A percentile compares a stretch with the other conserved stretches of the same genome.
These are phyloP conservation scores for Danio choprae DNA, from an alignment of 2,797 vertebrate species.

Conservation along the genomic window DNA sequence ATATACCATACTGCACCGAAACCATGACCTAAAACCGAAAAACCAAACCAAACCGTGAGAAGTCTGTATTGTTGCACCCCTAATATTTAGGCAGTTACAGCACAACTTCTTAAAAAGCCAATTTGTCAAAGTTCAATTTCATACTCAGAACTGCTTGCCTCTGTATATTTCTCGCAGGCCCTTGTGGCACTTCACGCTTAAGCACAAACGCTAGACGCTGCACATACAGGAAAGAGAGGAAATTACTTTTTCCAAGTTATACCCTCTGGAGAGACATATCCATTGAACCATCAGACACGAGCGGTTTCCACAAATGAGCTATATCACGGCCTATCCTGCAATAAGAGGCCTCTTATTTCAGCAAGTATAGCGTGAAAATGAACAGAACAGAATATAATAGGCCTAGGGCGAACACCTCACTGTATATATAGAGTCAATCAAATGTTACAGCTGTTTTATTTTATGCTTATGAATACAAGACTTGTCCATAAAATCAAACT, in stretches of 20 bases:
- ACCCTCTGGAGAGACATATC: constrained; percentile 51
- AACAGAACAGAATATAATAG: constrained; percentile 25
- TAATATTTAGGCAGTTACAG: background rate
- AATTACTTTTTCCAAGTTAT: constrained; percentile 49
- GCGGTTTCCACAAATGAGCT: constrained; percentile 52
- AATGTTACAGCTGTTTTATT: constrained; percentile 13
- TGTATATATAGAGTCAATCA: constrained; percentile 24
- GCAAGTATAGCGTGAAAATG: constrained; percentile 18
- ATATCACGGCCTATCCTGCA: constrained; percentile 43
- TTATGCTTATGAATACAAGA: background rate
- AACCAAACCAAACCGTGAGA: too few species aligned
- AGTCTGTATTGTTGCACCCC: too few species aligned
- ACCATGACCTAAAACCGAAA: too few species aligned
- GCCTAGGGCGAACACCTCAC: constrained; percentile 21
- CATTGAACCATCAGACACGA: constrained; percentile 47
- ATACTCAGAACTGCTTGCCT: background rate
- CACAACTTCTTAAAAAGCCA: background rate
- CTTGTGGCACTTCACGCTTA: constrained; percentile 40
- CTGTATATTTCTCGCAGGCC: constrained; percentile 37
- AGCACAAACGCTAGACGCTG: constrained; percentile 27
- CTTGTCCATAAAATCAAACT: background rate
- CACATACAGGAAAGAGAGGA: constrained; percentile 48
- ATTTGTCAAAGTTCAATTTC: constrained; percentile 25
- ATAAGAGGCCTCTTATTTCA: constrained; percentile 44
- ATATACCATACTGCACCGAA: too few species aligned